Conservation (phyloP, 2,888 invertebrate genomes). For the Torymus auratus region DNA sequence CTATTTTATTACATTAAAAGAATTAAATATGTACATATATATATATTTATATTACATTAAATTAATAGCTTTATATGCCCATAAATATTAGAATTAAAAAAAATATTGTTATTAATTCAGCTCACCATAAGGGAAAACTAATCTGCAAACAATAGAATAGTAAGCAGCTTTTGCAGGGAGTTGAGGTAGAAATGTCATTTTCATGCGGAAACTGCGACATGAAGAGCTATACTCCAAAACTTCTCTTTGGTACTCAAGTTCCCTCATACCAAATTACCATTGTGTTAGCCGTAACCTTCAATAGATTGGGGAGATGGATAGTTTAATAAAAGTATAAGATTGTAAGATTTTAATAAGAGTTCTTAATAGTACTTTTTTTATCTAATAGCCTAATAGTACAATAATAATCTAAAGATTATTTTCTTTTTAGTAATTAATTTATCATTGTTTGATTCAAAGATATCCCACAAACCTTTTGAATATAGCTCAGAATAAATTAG, state of each 20-base stretch:
- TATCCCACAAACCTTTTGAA: constrained; percentile 32
- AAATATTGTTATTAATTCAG: constrained; percentile 36
- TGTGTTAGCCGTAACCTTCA: constrained; percentile 57
- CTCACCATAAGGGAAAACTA: constrained; percentile 54
- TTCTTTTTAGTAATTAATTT: not conserved
- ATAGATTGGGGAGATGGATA: constrained; percentile 50
- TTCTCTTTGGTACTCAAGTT: constrained; percentile 45
- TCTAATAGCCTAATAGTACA: not conserved
- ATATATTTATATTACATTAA: not conserved
- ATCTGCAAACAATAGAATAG: constrained; percentile 52
- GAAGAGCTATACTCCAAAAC: constrained; percentile 48
- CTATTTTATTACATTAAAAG: not conserved
- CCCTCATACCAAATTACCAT: constrained; percentile 51
- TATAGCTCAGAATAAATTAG: constrained; percentile 22
- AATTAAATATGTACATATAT: constrained; percentile 1
- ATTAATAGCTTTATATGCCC: not conserved
- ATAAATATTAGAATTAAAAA: not conserved
- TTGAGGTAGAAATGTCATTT: constrained; percentile 46
- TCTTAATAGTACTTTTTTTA: not conserved
- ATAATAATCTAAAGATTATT: constrained; percentile 26
- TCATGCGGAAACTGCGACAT: constrained; percentile 45
- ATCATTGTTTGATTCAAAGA: not conserved
- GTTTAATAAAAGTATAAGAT: constrained; percentile 29
- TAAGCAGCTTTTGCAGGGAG: constrained; percentile 41
- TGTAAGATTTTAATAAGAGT: constrained; percentile 9